Base-by-base conservation (phyloP, 2,113 vertebrate genomes). In the Galemys pyrenaicus region DNA sequence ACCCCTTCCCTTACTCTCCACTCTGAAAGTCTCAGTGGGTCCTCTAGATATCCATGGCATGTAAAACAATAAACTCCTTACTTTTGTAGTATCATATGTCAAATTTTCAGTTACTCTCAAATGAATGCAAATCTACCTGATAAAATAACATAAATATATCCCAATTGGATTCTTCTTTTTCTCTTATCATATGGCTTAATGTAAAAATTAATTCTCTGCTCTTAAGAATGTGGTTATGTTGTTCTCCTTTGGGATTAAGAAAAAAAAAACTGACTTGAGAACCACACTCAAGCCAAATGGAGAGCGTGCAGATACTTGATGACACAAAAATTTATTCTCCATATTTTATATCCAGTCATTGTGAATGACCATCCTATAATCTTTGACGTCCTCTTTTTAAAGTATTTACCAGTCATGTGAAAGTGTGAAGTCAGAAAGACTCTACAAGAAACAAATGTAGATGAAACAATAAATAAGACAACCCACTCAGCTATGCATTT, bases 361-460 rank as follows among this genome's bases (percentile, higher is more conserved):
- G 46, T 32, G 86, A 97, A 95, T 71, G 41, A 13, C 46, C n/a
- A 77, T 49, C 17, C 41, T 58, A 78, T 86, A 75, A 86, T 39
- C 58, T 95, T 79, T 89, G 70, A 87, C 75, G n/a, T 51, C 11
- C 20, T 56, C 26, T 22, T 71, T 81, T 84, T 46, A 89, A 75
- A 92, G 39, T 71, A 84, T 49, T 94, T 94, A 39, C 89, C 51
- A 68, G 70, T 82, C 58, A 32, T 35, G 5, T 30, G 37, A 74
- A 92, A 85, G 67, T 81, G 44, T 92, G 83, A 96, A 67, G 19
- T 92, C 68, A 95, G 60, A 94, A 70, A 9, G 4, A 95, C 82
- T 70, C 13, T 75, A n/a, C 39, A 44, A 24, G 32, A 92, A 92
- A 91, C 49, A 93, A 79, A 49, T 35, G 44, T 74, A 81, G 37